These are phyloP conservation scores for Erebia palarica DNA, from an alignment of 2,888 invertebrate genomes.

Conservation along the genomic window DNA sequence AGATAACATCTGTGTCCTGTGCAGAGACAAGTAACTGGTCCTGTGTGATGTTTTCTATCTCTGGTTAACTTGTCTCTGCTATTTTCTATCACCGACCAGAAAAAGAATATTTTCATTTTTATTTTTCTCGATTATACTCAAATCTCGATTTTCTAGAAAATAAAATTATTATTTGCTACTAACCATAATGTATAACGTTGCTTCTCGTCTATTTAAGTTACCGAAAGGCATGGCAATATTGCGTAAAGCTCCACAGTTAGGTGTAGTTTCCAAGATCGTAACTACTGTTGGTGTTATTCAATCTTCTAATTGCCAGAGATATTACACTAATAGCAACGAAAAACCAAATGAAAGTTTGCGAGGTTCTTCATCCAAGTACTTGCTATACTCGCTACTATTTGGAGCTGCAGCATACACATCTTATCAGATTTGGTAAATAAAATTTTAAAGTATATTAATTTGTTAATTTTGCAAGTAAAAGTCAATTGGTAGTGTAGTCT, in stretches of 20 bases:
- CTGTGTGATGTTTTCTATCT: too few relatives aligned
- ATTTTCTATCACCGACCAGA: too few relatives aligned
- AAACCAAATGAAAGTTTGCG: conserved; percentile 19
- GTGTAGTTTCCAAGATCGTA: conserved; percentile 20
- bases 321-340: conserved; percentile 25
- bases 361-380: conserved; percentile 46
- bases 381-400: conserved; percentile 62
- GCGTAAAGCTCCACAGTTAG: conserved; percentile 15
- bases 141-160: background rate
- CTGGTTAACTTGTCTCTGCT: too few relatives aligned
- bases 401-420: conserved; percentile 62
- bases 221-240: conserved; percentile 25
- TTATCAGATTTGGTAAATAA: conserved; percentile 67
- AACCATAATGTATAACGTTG: conserved; percentile 32
- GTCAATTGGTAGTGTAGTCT: too few relatives aligned
- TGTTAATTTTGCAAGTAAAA: too few relatives aligned
- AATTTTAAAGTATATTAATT: too few relatives aligned
- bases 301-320: conserved; percentile 12
- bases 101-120: background rate
- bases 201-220: conserved; percentile 29
- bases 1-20: too few relatives aligned
- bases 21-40: too few relatives aligned
- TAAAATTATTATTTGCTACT: background rate
- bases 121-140: background rate
- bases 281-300: conserved; percentile 8